Percentiles rank a stretch among this genome's conserved stretches.
Conservation (phyloP, 1,140 invertebrate genomes). For the Vanessa atalanta region DNA sequence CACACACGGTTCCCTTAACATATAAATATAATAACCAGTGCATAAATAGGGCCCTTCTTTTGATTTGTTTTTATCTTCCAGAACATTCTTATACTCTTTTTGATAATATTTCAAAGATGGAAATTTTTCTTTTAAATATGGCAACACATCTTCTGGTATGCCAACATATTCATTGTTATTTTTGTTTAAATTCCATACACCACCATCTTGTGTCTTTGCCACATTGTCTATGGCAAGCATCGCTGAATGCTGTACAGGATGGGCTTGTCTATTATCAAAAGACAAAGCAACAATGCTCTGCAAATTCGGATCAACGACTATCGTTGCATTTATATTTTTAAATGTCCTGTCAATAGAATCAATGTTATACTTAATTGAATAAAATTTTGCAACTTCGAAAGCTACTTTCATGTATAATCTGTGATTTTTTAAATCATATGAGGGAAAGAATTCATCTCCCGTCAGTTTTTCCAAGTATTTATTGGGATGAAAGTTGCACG, state of each 20-base stretch:
- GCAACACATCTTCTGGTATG: slow-evolving; percentile 39
- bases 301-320: slow-evolving; percentile 86
- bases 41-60: slow-evolving; percentile 88
- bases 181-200: slow-evolving; percentile 82
- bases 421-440: slow-evolving; percentile 82
- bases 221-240: slow-evolving; percentile 94
- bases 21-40: slow-evolving; percentile 93
- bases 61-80: slow-evolving; percentile 22
- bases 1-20: slow-evolving; percentile 92
- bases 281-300: slow-evolving; percentile 85
- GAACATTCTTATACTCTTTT: slow-evolving; percentile 49
- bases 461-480: slow-evolving; percentile 85
- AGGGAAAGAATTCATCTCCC: slow-evolving; percentile 84
- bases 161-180: slow-evolving; percentile 29
- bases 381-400: slow-evolving; percentile 80
- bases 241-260: slow-evolving; percentile 91
- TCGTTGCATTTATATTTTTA: slow-evolving; percentile 75
- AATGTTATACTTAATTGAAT: slow-evolving; percentile 37
- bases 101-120: slow-evolving; percentile 54
- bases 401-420: slow-evolving; percentile 83
- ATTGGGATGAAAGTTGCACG: slow-evolving; percentile 92
- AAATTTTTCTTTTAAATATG: slow-evolving; percentile 58
- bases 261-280: slow-evolving; percentile 81
- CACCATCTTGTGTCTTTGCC: slow-evolving; percentile 90
- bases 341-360: slow-evolving; percentile 38